A percentile compares a stretch with the other conserved stretches of the same genome.
Conservation (phyloP, 2,888 invertebrate species). For the Fragum sueziense region DNA sequence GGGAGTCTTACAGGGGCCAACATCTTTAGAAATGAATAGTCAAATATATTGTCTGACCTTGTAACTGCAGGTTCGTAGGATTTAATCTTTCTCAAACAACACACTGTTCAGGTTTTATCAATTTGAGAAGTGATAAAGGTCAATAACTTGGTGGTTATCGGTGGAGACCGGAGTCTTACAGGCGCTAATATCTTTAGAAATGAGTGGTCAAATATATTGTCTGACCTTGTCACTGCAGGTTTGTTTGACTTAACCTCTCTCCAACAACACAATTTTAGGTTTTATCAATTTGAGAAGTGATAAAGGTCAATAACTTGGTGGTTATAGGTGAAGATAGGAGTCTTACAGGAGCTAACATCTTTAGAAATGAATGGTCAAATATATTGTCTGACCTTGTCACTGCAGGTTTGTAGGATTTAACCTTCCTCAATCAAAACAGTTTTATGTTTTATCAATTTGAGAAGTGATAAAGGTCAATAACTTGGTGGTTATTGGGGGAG, state of each 20-base stretch:
- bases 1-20: slow-evolving; percentile 98
- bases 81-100: no score
- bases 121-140: no score
- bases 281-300: no score
- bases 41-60: slow-evolving; percentile 92
- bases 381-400: slow-evolving; percentile 92
- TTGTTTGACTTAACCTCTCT: no score
- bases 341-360: slow-evolving; percentile 95
- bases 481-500: slow-evolving; percentile 98
- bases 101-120: no score
- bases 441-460: no score
- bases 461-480: slow-evolving; percentile 96
- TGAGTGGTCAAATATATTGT: slow-evolving; percentile 94
- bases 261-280: no score
- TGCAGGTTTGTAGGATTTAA: no score
- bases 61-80: slow-evolving; percentile 85
- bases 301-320: slow-evolving; percentile 95
- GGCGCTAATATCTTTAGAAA: slow-evolving; percentile 95
- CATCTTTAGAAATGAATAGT: slow-evolving; percentile 96
- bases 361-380: slow-evolving; percentile 95
- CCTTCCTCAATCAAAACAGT: no score
- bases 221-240: slow-evolving; percentile 89
- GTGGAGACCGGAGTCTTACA: slow-evolving; percentile 99
- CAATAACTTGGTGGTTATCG: slow-evolving; percentile 97
- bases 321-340: slow-evolving; percentile 99